phyloP scores from a whole-genome alignment of 2,797 vertebrate genomes.

The Xerus rutilus region DNA sequence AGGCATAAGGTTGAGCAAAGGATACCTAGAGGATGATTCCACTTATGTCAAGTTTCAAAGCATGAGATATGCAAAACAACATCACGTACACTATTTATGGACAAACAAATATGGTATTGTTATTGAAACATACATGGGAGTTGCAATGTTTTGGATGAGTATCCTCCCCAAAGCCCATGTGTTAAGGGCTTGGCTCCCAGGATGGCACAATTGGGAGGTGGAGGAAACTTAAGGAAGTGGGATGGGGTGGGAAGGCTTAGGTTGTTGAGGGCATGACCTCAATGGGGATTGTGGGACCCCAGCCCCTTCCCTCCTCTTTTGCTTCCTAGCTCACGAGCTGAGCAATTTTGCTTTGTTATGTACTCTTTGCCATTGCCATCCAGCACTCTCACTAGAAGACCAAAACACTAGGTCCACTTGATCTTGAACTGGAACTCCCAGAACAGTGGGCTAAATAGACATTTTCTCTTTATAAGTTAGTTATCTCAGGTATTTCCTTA shows the following conservation, averaged over 20 bases:
- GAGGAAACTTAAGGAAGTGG: background rate
- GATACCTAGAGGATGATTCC: background rate
- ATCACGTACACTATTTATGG: background rate
- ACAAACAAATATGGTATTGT: too few species aligned
- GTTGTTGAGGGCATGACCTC: too few species aligned
- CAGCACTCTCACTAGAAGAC: background rate
- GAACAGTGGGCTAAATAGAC: background rate
- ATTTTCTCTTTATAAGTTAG: background rate
- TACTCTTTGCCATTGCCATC: background rate
- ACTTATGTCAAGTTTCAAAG: slow-evolving; percentile 4
- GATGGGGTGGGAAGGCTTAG: background rate
- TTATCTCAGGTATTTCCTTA: slow-evolving; percentile 1
- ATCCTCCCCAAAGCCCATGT: background rate
- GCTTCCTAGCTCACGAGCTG: background rate
- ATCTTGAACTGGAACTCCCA: background rate
- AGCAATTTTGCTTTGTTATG: background rate
- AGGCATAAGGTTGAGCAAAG: background rate
- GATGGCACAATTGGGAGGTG: too few species aligned
- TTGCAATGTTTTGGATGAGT: background rate
- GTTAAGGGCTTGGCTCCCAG: background rate
- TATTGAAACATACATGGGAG: background rate
- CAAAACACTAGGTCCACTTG: background rate
- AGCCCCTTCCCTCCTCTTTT: background rate
- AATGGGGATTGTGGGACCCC: background rate
- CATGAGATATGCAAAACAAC: background rate